Percentiles rank a stretch among this genome's conserved stretches.
phyloP scores from a whole-genome alignment of 64 coral and sea anemone genomes.

The Porites australiensis region DNA sequence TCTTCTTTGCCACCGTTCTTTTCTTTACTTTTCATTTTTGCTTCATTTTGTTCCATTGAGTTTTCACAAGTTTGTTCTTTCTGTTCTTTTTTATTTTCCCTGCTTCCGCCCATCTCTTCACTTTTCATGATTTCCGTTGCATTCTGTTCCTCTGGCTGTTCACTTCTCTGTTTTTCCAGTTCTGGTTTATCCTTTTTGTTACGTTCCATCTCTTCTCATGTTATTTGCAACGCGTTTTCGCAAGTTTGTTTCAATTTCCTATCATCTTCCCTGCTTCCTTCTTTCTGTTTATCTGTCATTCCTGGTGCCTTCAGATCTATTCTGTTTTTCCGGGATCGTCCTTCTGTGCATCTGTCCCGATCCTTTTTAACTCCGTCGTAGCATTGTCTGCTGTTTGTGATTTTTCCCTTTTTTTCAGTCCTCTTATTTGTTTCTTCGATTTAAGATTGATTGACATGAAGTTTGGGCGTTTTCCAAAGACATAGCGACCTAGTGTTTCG shows the following conservation, averaged over 20 bases:
- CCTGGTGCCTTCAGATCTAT: neutral
- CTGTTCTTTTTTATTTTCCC: neutral
- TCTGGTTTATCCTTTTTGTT: neutral
- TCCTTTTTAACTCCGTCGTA: slow-evolving; percentile 1
- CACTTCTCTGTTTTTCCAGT: slow-evolving; percentile 2
- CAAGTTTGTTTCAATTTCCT: slow-evolving; percentile 3
- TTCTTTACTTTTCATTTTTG: slow-evolving; percentile 10
- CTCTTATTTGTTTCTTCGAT: slow-evolving; percentile 21
- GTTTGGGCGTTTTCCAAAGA: slow-evolving; percentile 7
- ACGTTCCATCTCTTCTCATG: neutral
- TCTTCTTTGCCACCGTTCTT: neutral
- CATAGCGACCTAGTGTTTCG: slow-evolving; percentile 24
- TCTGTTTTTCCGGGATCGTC: neutral
- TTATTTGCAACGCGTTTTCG: neutral
- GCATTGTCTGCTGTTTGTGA: slow-evolving; percentile 2
- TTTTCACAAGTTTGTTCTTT: too few relatives aligned
- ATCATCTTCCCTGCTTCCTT: neutral
- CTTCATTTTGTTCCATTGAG: neutral
- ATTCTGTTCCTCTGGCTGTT: slow-evolving; percentile 1
- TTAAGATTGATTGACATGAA: slow-evolving; percentile 14
- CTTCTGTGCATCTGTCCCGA: slow-evolving; percentile 14
- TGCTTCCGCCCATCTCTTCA: neutral
- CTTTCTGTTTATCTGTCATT: neutral
- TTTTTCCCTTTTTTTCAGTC: slow-evolving; percentile 19
- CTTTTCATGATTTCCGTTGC: slow-evolving; percentile 22